A percentile compares a stretch with the other conserved stretches of the same genome.
Conservation (phyloP, 2,797 vertebrate species). For the Diglossa cyanea region DNA sequence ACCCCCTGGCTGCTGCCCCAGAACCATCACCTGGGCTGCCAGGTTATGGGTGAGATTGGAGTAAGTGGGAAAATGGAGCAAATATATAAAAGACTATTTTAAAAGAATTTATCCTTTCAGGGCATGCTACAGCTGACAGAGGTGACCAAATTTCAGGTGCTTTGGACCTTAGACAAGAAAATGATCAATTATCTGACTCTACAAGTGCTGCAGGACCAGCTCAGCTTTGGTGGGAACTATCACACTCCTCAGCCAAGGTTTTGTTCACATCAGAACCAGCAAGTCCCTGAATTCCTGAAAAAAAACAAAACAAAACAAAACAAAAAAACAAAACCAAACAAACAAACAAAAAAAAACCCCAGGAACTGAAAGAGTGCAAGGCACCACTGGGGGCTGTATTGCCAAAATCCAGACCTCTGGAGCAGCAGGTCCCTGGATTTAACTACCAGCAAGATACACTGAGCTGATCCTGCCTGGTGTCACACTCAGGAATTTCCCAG, state of each 20-base stretch:
- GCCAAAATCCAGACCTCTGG: not conserved
- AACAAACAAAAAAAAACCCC: not conserved
- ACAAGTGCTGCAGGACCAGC: not conserved
- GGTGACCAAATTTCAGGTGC: not conserved
- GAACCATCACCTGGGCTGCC: not conserved
- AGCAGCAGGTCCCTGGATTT: not conserved
- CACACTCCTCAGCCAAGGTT: not conserved
- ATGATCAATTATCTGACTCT: not conserved
- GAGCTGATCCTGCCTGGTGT: not conserved
- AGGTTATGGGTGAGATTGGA: not conserved
- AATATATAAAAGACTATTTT: not conserved
- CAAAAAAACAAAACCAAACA: not conserved
- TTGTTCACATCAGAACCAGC: not conserved
- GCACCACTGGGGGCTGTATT: fast-evolving
- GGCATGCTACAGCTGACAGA: not conserved
- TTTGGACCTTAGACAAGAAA: not conserved
- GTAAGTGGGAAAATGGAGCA: not conserved
- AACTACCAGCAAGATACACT: not conserved
- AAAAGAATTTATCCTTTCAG: not conserved
- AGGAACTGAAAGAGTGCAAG: not conserved
- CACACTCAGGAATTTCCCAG: not conserved
- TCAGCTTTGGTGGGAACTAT: not conserved
- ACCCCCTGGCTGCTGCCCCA: not conserved
- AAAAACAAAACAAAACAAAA: not conserved
- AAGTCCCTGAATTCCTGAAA: not conserved